These are phyloP conservation scores for Malacoraja senta DNA, from an alignment of 2,797 vertebrate genomes.

Conservation along the genomic window DNA sequence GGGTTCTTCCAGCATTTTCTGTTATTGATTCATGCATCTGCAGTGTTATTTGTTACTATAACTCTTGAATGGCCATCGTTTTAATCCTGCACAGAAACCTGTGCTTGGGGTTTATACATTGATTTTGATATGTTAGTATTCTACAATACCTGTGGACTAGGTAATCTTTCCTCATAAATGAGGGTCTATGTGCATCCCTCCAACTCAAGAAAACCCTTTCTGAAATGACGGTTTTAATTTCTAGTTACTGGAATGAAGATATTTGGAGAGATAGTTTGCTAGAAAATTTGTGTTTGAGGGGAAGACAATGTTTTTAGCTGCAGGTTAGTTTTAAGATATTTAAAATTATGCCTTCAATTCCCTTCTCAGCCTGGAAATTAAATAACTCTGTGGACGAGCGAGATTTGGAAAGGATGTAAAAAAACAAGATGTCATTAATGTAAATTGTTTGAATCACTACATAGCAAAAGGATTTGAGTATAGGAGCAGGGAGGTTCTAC, in stretches of 20 bases:
- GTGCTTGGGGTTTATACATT: neutral
- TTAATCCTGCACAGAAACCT: neutral
- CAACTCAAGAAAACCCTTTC: neutral
- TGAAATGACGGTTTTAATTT: neutral
- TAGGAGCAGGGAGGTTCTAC: no score
- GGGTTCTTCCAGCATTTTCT: no score
- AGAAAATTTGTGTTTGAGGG: neutral
- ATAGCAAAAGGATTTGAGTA: no score
- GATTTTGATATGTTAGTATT: neutral
- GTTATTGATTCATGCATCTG: no score
- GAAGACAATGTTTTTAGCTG: neutral
- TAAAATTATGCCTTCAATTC: no score
- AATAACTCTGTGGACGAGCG: no score
- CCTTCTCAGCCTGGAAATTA: no score
- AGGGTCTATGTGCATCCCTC: neutral
- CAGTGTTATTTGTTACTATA: no score
- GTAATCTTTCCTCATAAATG: neutral
- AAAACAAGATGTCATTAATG: no score
- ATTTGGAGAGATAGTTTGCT: neutral
- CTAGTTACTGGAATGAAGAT: neutral
- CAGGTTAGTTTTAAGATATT: no score
- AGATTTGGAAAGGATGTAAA: no score
- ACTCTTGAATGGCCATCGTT: neutral
- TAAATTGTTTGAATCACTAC: no score
- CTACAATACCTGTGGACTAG: neutral